These are phyloP conservation scores for Drosophila yooni DNA, from an alignment of 2,888 invertebrate genomes.

Conservation along the genomic window DNA sequence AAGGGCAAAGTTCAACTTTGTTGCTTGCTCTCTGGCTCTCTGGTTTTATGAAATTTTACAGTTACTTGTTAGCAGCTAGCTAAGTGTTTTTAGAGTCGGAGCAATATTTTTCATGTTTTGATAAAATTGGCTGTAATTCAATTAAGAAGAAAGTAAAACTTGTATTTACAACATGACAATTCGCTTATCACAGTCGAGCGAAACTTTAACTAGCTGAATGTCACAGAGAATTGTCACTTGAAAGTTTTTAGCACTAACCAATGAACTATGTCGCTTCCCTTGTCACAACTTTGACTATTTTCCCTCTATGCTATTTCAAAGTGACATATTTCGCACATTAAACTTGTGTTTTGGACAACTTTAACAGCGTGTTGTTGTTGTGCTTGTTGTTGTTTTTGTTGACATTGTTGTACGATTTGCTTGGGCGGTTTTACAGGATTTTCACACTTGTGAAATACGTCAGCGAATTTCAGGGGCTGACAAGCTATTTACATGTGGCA, in stretches of 20 bases:
- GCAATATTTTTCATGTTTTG: neutral
- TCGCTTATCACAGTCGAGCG: neutral
- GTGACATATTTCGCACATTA: conserved; percentile 66
- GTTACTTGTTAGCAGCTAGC: neutral
- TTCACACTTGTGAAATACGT: conserved; percentile 31
- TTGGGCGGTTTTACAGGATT: conserved; percentile 61
- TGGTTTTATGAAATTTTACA: neutral
- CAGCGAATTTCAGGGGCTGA: conserved; percentile 17
- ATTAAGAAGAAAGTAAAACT: conserved; percentile 12
- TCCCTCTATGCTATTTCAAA: conserved; percentile 43
- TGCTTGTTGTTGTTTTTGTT: conserved; percentile 12
- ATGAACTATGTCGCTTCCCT: conserved; percentile 24
- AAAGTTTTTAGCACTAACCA: conserved; percentile 35
- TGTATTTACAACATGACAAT: conserved; percentile 30
- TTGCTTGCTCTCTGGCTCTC: neutral
- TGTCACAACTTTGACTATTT: conserved; percentile 35
- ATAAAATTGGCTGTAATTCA: neutral
- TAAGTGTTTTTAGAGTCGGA: neutral
- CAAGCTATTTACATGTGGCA: conserved; percentile 37
- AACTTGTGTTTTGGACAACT: conserved; percentile 43
- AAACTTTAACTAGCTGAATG: conserved; percentile 14
- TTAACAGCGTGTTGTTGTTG: conserved; percentile 23
- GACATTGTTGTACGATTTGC: conserved; percentile 33
- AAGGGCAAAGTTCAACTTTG: neutral
- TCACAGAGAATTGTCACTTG: conserved; percentile 14